Percentiles rank a stretch among this genome's conserved stretches.
Conservation (phyloP, 2,888 invertebrate species). For the Siphlonurus alternatus region DNA sequence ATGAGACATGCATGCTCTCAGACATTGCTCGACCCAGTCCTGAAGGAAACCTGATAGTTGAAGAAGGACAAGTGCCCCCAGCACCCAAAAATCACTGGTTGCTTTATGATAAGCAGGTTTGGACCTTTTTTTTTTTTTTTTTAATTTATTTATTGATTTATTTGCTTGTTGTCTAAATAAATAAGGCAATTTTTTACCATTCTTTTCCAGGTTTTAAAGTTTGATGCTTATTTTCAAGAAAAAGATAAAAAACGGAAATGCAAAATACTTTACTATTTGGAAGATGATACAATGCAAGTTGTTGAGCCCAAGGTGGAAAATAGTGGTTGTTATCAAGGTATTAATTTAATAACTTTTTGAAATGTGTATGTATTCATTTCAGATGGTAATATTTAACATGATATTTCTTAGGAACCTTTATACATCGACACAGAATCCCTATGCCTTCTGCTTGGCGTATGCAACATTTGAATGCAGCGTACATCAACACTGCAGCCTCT, state of each 20-base stretch:
- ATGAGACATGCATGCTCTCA: background rate
- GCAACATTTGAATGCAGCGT: background rate
- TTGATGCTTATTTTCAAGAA: background rate
- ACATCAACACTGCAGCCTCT: conserved; percentile 25
- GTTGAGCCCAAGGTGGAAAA: conserved; percentile 65
- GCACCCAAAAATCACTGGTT: background rate
- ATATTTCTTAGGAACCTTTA: conserved; percentile 45
- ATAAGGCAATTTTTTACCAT: too few species aligned
- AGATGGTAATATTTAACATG: background rate
- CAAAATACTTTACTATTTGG: conserved; percentile 70
- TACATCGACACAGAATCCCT: conserved; percentile 66
- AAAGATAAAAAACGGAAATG: conserved; percentile 47
- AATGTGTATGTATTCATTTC: too few species aligned
- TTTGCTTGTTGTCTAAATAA: background rate
- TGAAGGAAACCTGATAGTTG: background rate
- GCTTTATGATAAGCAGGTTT: background rate
- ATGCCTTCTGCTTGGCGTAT: conserved; percentile 30
- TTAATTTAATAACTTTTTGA: too few species aligned
- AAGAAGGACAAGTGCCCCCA: background rate
- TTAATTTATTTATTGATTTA: background rate
- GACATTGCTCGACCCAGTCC: background rate
- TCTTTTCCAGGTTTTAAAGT: background rate
- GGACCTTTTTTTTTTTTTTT: too few species aligned
- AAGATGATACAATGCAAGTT: conserved; percentile 84
- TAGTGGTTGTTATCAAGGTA: conserved; percentile 36